Evolutionary conservation across 2,113 vertebrate species (phyloP).

Genomic region (Sardina pilchardus): DNA sequence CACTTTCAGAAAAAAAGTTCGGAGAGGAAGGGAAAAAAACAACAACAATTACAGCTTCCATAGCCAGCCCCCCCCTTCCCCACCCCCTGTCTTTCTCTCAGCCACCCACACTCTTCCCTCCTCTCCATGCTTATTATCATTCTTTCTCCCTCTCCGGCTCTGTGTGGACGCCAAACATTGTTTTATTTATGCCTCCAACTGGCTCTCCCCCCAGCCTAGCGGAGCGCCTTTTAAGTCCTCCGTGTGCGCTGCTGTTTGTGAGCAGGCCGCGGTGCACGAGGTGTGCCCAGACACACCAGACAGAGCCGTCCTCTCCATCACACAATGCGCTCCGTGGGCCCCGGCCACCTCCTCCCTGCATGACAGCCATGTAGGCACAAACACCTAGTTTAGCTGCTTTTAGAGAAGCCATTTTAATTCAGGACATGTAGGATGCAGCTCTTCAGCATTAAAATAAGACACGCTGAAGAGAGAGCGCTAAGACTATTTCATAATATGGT

Average conservation of each 20-base stretch:
- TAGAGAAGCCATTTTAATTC: not conserved
- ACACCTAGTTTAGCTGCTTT: not conserved
- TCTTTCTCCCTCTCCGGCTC: constrained; percentile 4
- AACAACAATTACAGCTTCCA: constrained; percentile 28
- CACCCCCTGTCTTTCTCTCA: not conserved
- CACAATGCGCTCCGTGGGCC: not conserved
- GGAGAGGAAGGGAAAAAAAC: not conserved
- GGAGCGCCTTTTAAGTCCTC: constrained; percentile 1
- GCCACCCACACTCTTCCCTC: constrained; percentile 13
- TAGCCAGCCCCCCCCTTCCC: not conserved
- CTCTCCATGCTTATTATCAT: constrained; percentile 23
- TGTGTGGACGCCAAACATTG: constrained; percentile 14
- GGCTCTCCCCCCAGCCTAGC: not conserved
- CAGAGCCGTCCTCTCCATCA: not conserved
- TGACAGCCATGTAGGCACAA: no score
- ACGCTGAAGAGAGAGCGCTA: no score
- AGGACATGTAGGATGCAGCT: not conserved
- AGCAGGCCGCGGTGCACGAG: not conserved
- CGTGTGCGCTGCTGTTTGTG: not conserved
- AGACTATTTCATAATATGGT: no score
- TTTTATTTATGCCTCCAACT: constrained; percentile 17
- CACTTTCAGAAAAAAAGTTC: not conserved
- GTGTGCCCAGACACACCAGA: not conserved
- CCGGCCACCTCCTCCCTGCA: no score
- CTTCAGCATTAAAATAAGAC: not conserved